Conservation (phyloP, 2,888 invertebrate genomes). For the Chloroclystis v-ata region DNA sequence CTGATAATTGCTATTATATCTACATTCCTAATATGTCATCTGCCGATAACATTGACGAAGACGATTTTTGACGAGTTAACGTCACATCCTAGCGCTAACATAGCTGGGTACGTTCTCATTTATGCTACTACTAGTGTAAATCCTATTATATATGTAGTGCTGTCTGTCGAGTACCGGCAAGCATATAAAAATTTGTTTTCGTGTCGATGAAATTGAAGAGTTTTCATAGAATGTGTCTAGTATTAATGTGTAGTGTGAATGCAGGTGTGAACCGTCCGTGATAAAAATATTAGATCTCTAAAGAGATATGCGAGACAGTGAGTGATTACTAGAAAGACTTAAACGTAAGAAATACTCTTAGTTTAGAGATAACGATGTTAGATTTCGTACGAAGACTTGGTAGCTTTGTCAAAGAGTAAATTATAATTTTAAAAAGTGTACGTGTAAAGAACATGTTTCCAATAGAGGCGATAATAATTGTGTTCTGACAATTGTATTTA, state of each 20-base stretch:
- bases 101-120: slow-evolving; percentile 89
- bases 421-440: no score
- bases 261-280: slow-evolving; percentile 40
- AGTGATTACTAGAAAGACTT: slow-evolving; percentile 7
- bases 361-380: not conserved
- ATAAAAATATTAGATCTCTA: slow-evolving; percentile 18
- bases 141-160: slow-evolving; percentile 94
- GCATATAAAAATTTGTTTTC: slow-evolving; percentile 88
- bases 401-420: slow-evolving; percentile 6
- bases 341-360: not conserved
- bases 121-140: slow-evolving; percentile 93
- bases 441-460: no score
- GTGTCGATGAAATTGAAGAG: slow-evolving; percentile 46
- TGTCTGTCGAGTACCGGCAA: slow-evolving; percentile 94
- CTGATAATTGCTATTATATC: slow-evolving; percentile 95
- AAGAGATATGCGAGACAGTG: slow-evolving; percentile 4
- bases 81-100: slow-evolving; percentile 82
- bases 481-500: no score
- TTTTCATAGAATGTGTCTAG: slow-evolving; percentile 11
- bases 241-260: slow-evolving; percentile 18
- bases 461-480: no score
- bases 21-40: slow-evolving; percentile 92
- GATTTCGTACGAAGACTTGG: slow-evolving; percentile 2
- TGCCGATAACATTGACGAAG: slow-evolving; percentile 94
- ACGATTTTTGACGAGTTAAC: slow-evolving; percentile 81